phyloP scores from a whole-genome alignment of 2,797 vertebrate genomes.

The Spatula clypeata region DNA sequence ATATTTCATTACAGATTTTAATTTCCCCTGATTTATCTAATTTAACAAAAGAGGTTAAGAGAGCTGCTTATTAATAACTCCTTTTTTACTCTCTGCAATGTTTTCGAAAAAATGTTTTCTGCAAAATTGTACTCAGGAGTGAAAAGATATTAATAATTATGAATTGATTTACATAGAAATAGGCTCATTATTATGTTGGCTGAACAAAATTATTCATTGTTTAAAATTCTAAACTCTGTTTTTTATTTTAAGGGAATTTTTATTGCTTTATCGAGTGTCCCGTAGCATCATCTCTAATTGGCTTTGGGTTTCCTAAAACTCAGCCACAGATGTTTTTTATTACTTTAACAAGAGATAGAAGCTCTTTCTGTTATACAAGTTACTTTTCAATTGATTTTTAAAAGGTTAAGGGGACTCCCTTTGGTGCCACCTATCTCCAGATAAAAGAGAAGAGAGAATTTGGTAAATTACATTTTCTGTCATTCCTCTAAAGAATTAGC shows the following conservation, averaged over 20 bases:
- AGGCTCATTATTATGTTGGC: slow-evolving; percentile 38
- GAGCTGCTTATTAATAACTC: slow-evolving; percentile 9
- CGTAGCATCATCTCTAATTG: not conserved
- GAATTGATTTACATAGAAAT: slow-evolving; percentile 76
- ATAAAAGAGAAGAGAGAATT: not conserved
- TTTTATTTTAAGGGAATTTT: slow-evolving; percentile 18
- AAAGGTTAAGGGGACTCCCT: not conserved
- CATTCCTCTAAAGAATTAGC: not conserved
- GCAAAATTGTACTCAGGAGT: slow-evolving; percentile 28
- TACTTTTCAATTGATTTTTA: slow-evolving; percentile 1
- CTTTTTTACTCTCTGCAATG: not conserved
- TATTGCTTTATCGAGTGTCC: not conserved
- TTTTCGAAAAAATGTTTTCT: slow-evolving; percentile 33
- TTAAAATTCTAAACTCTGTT: slow-evolving; percentile 33
- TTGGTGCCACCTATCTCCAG: not conserved
- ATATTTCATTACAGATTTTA: slow-evolving; percentile 13
- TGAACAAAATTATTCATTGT: slow-evolving; percentile 53
- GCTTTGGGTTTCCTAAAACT: not conserved
- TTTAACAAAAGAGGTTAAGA: slow-evolving; percentile 46
- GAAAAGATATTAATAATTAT: slow-evolving; percentile 71
- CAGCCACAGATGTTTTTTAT: not conserved
- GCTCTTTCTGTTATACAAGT: not conserved
- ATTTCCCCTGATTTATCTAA: slow-evolving; percentile 38
- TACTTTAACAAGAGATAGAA: not conserved
- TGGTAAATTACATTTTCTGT: not conserved